Conservation (phyloP, 2,797 vertebrate species). For the Malacoctenus gilli region DNA sequence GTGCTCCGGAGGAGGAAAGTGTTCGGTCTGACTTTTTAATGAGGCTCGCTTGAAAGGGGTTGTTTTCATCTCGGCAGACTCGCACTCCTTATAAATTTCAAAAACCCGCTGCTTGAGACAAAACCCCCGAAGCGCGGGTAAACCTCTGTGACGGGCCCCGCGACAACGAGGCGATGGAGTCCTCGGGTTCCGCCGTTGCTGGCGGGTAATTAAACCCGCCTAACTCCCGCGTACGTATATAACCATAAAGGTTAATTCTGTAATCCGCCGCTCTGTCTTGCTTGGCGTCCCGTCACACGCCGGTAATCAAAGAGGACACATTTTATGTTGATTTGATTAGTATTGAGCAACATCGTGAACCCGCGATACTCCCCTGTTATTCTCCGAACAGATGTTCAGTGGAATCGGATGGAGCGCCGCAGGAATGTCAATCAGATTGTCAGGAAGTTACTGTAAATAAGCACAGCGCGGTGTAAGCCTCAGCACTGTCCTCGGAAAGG, state of each 20-base stretch:
- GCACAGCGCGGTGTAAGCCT: too few species aligned
- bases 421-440: conserved; percentile 19
- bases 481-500: too few species aligned
- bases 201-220: conserved; percentile 37
- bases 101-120: conserved; percentile 43
- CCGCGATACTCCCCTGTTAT: conserved; percentile 45
- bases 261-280: conserved; percentile 16
- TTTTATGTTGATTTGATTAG: conserved; percentile 61
- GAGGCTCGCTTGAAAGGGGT: conserved; percentile 19
- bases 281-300: conserved; percentile 42
- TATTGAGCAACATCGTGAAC: conserved; percentile 52
- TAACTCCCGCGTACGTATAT: conserved; percentile 29
- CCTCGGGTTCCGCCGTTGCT: conserved; percentile 12
- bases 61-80: conserved; percentile 21
- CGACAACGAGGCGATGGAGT: neutral
- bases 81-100: conserved; percentile 33
- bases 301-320: conserved; percentile 54
- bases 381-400: conserved; percentile 61
- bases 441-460: neutral
- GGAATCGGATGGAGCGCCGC: conserved; percentile 18
- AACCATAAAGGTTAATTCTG: conserved; percentile 51
- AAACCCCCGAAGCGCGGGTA: conserved; percentile 9
- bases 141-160: too few species aligned
- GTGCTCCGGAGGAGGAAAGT: conserved; percentile 64
- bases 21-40: conserved; percentile 47